Evolutionary conservation across 2,797 vertebrate genomes (phyloP).

Genomic region (Poeciliopsis paucimaculata): DNA sequence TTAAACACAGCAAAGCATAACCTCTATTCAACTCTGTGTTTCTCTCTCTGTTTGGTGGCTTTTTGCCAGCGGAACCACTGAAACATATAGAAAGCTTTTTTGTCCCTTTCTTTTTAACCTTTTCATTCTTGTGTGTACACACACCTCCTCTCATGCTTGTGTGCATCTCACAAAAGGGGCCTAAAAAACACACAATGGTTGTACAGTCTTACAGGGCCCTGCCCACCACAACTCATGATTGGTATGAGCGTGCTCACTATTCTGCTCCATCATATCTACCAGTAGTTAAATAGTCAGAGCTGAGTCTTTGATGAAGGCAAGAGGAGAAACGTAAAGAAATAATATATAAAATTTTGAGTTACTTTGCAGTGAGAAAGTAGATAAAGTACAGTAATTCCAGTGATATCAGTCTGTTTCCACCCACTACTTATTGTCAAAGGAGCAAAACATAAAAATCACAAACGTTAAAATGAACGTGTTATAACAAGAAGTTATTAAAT

Average conservation of each 20-base stretch:
- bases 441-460: slow-evolving; percentile 2
- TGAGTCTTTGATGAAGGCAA: slow-evolving; percentile 29
- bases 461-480: neutral
- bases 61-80: slow-evolving; percentile 48
- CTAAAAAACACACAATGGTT: slow-evolving; percentile 77
- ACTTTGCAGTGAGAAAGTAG: slow-evolving; percentile 2
- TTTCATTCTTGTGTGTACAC: slow-evolving; percentile 69
- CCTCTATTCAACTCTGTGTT: slow-evolving; percentile 6
- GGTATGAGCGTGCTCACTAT: slow-evolving; percentile 59
- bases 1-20: slow-evolving; percentile 35
- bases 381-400: neutral
- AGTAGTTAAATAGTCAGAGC: slow-evolving; percentile 24
- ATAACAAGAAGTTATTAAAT: neutral
- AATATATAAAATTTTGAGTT: neutral
- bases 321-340: slow-evolving; percentile 12
- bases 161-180: slow-evolving; percentile 72
- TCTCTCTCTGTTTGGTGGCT: slow-evolving; percentile 25
- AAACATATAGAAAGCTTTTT: slow-evolving; percentile 73
- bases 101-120: slow-evolving; percentile 67
- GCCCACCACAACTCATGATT: slow-evolving; percentile 69
- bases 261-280: slow-evolving; percentile 49
- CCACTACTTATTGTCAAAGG: slow-evolving; percentile 24
- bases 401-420: neutral
- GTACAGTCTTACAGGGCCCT: slow-evolving; percentile 77
- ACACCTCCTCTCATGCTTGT: slow-evolving; percentile 67